A percentile compares a stretch with the other conserved stretches of the same genome.
Evolutionary conservation across 2,888 invertebrate species (phyloP).

Genomic region (Hylaea fasciaria): DNA sequence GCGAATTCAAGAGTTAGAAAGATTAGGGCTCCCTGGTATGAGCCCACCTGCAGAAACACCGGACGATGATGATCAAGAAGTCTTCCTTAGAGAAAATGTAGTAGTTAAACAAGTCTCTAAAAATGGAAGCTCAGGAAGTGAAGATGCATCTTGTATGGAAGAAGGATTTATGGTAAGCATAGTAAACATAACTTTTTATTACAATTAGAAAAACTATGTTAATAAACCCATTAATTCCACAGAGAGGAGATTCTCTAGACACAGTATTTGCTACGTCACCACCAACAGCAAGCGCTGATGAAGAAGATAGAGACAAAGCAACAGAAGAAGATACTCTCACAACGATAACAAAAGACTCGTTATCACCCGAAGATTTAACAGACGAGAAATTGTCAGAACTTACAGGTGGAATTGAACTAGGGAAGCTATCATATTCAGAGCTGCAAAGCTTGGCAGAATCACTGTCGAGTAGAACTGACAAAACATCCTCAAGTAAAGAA

Average conservation of each 20-base stretch:
- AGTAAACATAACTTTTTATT: not conserved
- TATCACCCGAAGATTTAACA: slow-evolving; percentile 61
- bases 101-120: slow-evolving; percentile 53
- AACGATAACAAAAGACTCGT: slow-evolving; percentile 39
- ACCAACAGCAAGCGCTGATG: slow-evolving; percentile 70
- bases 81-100: slow-evolving; percentile 28
- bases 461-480: slow-evolving; percentile 68
- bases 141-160: slow-evolving; percentile 73
- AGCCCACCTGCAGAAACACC: slow-evolving; percentile 43
- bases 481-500: slow-evolving; percentile 78
- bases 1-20: slow-evolving; percentile 88
- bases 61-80: slow-evolving; percentile 43
- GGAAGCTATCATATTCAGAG: slow-evolving; percentile 75
- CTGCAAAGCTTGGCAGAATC: slow-evolving; percentile 77
- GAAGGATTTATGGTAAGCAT: slow-evolving; percentile 79
- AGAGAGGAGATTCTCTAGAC: slow-evolving; percentile 88
- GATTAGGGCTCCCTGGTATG: slow-evolving; percentile 58
- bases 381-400: slow-evolving; percentile 75
- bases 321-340: slow-evolving; percentile 38
- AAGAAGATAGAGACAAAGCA: slow-evolving; percentile 58
- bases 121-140: slow-evolving; percentile 77
- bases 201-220: not conserved
- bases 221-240: slow-evolving; percentile 45
- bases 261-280: slow-evolving; percentile 88
- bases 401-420: slow-evolving; percentile 74